Conservation (phyloP, 2,888 invertebrate genomes). For the Netelia virgata region DNA sequence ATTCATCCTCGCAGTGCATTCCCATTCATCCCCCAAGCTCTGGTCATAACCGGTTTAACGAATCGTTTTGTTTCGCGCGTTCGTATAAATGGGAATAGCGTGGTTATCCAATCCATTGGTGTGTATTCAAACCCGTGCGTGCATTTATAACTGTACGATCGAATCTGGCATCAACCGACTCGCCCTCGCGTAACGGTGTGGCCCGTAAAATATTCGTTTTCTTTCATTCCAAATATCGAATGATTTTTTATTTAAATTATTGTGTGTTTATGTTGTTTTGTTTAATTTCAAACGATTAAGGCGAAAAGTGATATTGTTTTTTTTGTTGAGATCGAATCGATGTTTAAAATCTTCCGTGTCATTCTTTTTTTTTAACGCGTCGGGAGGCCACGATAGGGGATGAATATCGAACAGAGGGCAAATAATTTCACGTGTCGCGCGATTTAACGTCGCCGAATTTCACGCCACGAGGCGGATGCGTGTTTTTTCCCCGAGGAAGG, state of each 20-base stretch:
- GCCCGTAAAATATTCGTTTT: background rate
- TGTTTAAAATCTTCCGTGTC: background rate
- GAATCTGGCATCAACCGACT: background rate
- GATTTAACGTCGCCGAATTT: conserved; percentile 59
- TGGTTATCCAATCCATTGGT: conserved; percentile 32
- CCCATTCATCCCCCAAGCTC: background rate
- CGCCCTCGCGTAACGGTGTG: background rate
- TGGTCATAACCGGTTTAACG: conserved; percentile 2
- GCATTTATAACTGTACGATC: background rate
- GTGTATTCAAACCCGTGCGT: background rate
- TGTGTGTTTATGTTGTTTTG: too few relatives aligned
- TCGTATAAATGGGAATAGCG: conserved; percentile 27
- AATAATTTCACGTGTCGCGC: conserved; percentile 55
- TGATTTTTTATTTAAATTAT: background rate
- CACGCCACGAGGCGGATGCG: conserved; percentile 61
- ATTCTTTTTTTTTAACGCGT: background rate
- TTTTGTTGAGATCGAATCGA: background rate
- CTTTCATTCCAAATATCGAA: background rate
- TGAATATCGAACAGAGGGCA: conserved; percentile 62
- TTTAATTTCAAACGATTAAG: too few relatives aligned
- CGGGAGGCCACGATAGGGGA: background rate
- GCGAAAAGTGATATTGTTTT: background rate
- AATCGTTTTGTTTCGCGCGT: conserved; percentile 19
- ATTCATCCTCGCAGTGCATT: background rate
- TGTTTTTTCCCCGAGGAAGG: conserved; percentile 39